A percentile compares a stretch with the other conserved stretches of the same genome.
These are phyloP conservation scores for Sarcophaga peregrina DNA, from an alignment of 1,140 invertebrate genomes.

Conservation along the genomic window DNA sequence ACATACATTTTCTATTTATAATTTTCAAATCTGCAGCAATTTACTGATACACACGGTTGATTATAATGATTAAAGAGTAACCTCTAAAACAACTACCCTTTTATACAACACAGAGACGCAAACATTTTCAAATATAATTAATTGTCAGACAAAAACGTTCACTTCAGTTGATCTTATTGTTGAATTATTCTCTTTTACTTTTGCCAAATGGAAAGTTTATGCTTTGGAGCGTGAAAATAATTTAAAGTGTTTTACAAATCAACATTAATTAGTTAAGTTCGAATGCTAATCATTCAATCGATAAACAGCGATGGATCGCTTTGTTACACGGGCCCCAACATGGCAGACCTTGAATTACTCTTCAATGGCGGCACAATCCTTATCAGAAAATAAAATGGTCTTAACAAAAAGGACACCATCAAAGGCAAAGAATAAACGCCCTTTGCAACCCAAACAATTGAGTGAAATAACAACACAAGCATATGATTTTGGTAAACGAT, in stretches of 20 bases:
- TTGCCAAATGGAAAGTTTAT: neutral
- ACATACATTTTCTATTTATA: neutral
- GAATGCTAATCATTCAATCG: too few relatives aligned
- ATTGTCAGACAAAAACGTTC: conserved; percentile 6
- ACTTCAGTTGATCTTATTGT: neutral
- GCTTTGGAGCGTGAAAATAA: neutral
- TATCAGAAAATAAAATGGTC: neutral
- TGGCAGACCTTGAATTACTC: conserved; percentile 55
- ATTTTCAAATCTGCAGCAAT: neutral
- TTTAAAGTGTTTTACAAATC: conserved; percentile 4
- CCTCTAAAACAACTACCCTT: conserved; percentile 2
- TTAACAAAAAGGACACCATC: neutral
- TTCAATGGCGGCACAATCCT: conserved; percentile 14
- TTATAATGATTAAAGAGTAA: neutral
- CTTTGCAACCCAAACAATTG: conserved; percentile 39
- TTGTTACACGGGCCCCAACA: conserved; percentile 50
- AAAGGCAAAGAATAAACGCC: neutral
- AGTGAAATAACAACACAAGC: neutral
- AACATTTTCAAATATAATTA: neutral
- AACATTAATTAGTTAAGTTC: neutral
- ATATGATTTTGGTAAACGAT: conserved; percentile 44
- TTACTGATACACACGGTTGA: too few relatives aligned
- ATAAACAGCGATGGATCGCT: conserved; percentile 52
- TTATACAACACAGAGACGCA: conserved; percentile 30
- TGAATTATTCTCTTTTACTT: neutral